Percentiles rank a stretch among this genome's conserved stretches.
Evolutionary conservation across 2,888 invertebrate genomes (phyloP).

Genomic region (Conchocele bisecta): DNA sequence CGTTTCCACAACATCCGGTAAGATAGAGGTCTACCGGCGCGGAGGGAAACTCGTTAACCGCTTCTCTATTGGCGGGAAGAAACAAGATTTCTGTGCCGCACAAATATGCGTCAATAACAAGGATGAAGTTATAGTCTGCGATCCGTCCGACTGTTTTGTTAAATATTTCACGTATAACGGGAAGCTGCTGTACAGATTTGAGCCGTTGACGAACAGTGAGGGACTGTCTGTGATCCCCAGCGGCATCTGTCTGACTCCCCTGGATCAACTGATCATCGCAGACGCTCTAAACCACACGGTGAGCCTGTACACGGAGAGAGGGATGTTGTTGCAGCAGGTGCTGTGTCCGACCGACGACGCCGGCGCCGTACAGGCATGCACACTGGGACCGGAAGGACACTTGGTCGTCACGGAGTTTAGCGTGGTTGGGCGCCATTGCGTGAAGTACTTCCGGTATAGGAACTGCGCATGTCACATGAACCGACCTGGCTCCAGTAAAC

Average conservation of each 20-base stretch:
- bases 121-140: constrained; percentile 74
- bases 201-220: constrained; percentile 61
- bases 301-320: constrained; percentile 74
- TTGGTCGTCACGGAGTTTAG: constrained; percentile 75
- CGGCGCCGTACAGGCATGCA: constrained; percentile 74
- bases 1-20: constrained; percentile 65
- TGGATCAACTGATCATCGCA: constrained; percentile 73
- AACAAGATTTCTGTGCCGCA: constrained; percentile 38
- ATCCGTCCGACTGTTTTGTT: constrained; percentile 64
- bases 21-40: constrained; percentile 71
- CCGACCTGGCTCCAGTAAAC: constrained; percentile 72
- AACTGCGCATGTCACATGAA: constrained; percentile 73
- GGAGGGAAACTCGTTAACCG: constrained; percentile 62
- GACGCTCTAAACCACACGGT: constrained; percentile 77
- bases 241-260: constrained; percentile 70
- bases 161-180: constrained; percentile 73
- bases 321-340: constrained; percentile 69
- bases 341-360: constrained; percentile 74
- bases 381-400: constrained; percentile 79
- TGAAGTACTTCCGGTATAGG: constrained; percentile 78
- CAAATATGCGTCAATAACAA: constrained; percentile 68
- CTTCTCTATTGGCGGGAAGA: constrained; percentile 53
- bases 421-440: constrained; percentile 73
- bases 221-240: constrained; percentile 72
- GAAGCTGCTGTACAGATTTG: constrained; percentile 66